Evolutionary conservation across 2,797 vertebrate genomes (phyloP), one percentile per base, ranked within the genome.

Genomic region (Anniella stebbinsi): DNA sequence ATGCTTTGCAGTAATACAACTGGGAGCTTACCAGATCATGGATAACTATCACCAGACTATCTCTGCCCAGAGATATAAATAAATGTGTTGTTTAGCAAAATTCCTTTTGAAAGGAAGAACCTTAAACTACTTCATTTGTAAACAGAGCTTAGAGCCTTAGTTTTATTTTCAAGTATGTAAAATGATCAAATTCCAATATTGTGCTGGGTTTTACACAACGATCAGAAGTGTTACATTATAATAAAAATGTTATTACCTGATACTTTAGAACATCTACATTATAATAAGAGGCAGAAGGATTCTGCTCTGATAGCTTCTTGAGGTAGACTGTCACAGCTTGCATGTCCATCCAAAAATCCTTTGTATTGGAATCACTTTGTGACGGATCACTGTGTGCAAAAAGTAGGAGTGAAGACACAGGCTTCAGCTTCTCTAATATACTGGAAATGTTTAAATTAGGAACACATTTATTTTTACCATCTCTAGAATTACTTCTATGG

Each of bases 331-430:
- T 99, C 96, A 99, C 97, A 86, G 98, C 98, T 96, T 98, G 98
- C 99, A 99, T 99, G 96, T 99, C 99, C 98, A 99, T 98, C 98
- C 98, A 99, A 96, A 99, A 99, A 97, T 99, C 98, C 97, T 97
- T 99, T 95, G 98, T 97, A 96, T 97, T 98, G 41, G 98, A 98
- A 94, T 99, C 98, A 93, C 97, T 98, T 94, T 99, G 98, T 92
- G 99, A 98, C 88, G 98, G 97, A 97, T 99, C 99, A 95, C 99
- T 99, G 77, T 18, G 96, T 77, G 38, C 36, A 75, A 90, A 91
- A 66, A 85, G 45, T 38, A 87, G 48, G 72, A 89, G 17, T 86
- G 84, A 95, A 66, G 96, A 95, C 88, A 81, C 45, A 91, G 86
- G 30, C 41, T 8, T 72, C 10, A 95, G 1, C 7, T 90, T 94